A percentile compares a stretch with the other conserved stretches of the same genome.
Evolutionary conservation across 2,797 vertebrate species (phyloP).

Genomic region (Sebastes miniatus): DNA sequence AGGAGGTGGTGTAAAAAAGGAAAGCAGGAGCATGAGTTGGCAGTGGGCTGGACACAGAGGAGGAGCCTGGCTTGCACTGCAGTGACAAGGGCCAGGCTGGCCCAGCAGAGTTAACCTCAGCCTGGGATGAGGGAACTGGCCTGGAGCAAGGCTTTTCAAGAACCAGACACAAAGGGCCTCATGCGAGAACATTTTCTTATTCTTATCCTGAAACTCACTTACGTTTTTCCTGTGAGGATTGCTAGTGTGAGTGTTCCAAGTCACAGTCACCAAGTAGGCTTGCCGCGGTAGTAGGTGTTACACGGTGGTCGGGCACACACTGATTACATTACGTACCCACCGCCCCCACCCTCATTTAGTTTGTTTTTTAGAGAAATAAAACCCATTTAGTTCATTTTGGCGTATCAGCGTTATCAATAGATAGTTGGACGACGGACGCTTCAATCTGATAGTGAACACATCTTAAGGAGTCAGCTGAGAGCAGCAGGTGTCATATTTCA

Average conservation of each 20-base stretch:
- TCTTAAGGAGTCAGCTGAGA: too few relatives aligned
- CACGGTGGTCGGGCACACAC: too few relatives aligned
- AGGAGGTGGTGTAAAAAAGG: slow-evolving; percentile 32
- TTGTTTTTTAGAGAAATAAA: too few relatives aligned
- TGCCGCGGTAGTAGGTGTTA: too few relatives aligned
- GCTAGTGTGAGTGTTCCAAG: neutral
- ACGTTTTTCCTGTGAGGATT: neutral
- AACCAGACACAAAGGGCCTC: neutral
- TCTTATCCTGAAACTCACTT: neutral
- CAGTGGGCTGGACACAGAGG: slow-evolving; percentile 44
- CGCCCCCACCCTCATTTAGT: too few relatives aligned
- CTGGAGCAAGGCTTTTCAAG: slow-evolving; percentile 20
- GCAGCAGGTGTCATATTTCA: too few relatives aligned
- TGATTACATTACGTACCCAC: too few relatives aligned
- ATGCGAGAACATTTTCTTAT: neutral
- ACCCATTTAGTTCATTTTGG: too few relatives aligned
- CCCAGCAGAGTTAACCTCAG: slow-evolving; percentile 19
- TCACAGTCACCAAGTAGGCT: neutral
- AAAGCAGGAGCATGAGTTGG: slow-evolving; percentile 48
- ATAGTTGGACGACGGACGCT: too few relatives aligned
- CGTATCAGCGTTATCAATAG: too few relatives aligned
- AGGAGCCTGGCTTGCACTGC: slow-evolving; percentile 22
- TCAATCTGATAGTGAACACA: too few relatives aligned
- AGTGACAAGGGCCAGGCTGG: neutral
- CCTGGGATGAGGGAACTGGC: slow-evolving; percentile 12